These are phyloP conservation scores for Penaeus japonicus DNA, from an alignment of 1,140 invertebrate species.

Conservation along the genomic window DNA sequence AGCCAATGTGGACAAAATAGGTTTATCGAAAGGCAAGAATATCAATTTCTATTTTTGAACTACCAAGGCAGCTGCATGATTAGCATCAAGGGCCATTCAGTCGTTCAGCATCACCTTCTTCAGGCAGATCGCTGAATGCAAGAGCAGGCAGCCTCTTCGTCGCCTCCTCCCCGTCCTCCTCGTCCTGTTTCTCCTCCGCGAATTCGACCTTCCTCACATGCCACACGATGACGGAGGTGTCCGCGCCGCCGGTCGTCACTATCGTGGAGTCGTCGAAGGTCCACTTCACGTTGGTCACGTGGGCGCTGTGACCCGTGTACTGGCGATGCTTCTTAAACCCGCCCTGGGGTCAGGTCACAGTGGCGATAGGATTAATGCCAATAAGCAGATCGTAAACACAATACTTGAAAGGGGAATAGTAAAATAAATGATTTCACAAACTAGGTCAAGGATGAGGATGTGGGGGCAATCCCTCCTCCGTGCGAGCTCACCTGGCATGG, in stretches of 20 bases:
- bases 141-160: not conserved
- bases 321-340: slow-evolving; percentile 46
- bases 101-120: not conserved
- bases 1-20: too few relatives aligned
- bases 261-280: slow-evolving; percentile 32
- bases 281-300: slow-evolving; percentile 58
- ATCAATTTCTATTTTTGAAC: not conserved
- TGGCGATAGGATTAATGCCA: too few relatives aligned
- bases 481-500: slow-evolving; percentile 34
- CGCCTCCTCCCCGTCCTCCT: too few relatives aligned
- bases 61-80: not conserved
- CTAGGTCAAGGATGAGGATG: not conserved
- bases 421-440: not conserved
- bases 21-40: too few relatives aligned
- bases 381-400: too few relatives aligned
- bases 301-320: slow-evolving; percentile 56
- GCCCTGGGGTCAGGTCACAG: slow-evolving; percentile 16
- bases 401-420: too few relatives aligned
- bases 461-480: not conserved
- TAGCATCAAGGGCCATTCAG: not conserved
- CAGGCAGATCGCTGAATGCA: slow-evolving; percentile 17
- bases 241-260: slow-evolving; percentile 53
- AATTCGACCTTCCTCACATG: not conserved
- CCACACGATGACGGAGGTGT: slow-evolving; percentile 56
- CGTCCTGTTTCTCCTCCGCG: not conserved